A percentile compares a stretch with the other conserved stretches of the same genome.
phyloP scores from a whole-genome alignment of 2,888 invertebrate species.

The Himalopsyche japonica region DNA sequence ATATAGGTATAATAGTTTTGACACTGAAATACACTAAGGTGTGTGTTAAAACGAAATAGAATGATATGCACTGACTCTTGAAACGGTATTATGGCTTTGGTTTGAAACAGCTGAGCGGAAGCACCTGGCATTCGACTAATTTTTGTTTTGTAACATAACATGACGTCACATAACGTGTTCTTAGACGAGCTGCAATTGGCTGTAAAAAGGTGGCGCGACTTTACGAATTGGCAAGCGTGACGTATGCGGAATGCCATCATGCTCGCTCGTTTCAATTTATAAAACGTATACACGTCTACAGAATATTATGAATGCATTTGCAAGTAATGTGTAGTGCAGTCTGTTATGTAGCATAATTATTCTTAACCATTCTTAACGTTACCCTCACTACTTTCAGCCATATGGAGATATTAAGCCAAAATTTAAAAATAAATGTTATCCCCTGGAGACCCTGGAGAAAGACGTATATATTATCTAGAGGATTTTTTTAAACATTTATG shows the following conservation, averaged over 20 bases:
- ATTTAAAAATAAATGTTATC: no score
- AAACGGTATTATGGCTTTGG: not conserved
- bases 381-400: no score
- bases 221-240: constrained; percentile 18
- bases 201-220: constrained; percentile 23
- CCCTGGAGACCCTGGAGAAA: no score
- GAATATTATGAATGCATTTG: no score
- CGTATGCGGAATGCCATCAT: constrained; percentile 14
- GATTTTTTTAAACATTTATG: no score
- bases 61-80: not conserved
- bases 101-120: not conserved
- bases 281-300: no score
- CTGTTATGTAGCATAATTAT: no score
- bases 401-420: no score
- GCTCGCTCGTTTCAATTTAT: not conserved
- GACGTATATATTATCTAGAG: no score
- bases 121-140: not conserved
- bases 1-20: not conserved
- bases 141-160: not conserved
- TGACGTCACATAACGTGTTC: constrained; percentile 6
- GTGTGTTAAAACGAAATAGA: not conserved
- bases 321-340: no score
- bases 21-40: not conserved
- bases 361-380: no score
- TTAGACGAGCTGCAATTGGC: constrained; percentile 8